Evolutionary conservation across 2,888 invertebrate species (phyloP).

Genomic region (Nezara viridula): DNA sequence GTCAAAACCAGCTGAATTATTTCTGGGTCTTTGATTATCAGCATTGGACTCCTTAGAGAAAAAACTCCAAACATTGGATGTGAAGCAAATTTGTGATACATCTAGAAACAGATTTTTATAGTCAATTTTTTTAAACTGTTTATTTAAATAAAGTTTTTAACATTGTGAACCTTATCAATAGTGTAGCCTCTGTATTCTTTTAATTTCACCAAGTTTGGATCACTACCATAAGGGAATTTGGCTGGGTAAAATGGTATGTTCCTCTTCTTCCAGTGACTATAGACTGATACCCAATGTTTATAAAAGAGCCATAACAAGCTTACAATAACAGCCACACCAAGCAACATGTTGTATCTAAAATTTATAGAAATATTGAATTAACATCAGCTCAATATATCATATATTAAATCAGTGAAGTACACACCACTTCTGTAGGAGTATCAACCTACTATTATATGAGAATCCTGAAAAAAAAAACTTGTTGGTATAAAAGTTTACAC

Average conservation of each 20-base stretch:
- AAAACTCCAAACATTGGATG: constrained; percentile 47
- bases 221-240: constrained; percentile 6
- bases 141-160: background rate
- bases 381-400: background rate
- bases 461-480: too few relatives aligned
- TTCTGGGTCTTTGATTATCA: constrained; percentile 53
- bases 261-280: constrained; percentile 25
- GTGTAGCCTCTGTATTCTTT: background rate
- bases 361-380: background rate
- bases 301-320: constrained; percentile 17
- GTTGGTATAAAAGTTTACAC: too few relatives aligned
- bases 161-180: background rate
- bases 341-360: background rate
- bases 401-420: background rate
- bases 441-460: too few relatives aligned
- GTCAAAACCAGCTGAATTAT: constrained; percentile 43
- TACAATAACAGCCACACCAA: background rate
- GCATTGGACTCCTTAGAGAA: background rate
- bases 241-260: constrained; percentile 20
- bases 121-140: background rate
- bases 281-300: background rate
- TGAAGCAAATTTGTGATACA: background rate
- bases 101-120: background rate
- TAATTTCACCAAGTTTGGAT: constrained; percentile 3
- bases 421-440: too few relatives aligned